phyloP scores from a whole-genome alignment of 2,113 vertebrate species.

The Cyphomyrus plagiostoma region DNA sequence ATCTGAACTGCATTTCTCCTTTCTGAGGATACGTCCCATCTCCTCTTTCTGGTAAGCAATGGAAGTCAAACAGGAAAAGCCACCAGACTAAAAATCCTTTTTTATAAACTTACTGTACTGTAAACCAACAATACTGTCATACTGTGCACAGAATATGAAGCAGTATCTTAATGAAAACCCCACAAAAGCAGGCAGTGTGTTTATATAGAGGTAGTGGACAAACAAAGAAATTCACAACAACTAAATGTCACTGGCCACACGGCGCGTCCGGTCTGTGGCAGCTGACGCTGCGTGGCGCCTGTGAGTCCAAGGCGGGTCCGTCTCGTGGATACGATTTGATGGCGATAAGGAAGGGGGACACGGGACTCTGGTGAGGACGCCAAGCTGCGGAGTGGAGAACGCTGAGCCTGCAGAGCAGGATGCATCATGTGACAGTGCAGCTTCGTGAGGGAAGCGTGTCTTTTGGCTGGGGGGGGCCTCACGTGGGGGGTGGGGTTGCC shows the following conservation, averaged over 20 bases:
- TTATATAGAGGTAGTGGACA: constrained; percentile 27
- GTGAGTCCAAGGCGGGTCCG: neutral
- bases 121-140: constrained; percentile 52
- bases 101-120: constrained; percentile 41
- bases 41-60: neutral
- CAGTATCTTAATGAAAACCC: constrained; percentile 50
- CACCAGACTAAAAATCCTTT: constrained; percentile 6
- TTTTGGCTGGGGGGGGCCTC: neutral
- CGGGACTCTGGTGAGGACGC: neutral
- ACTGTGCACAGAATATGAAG: constrained; percentile 47
- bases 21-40: neutral
- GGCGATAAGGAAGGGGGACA: neutral
- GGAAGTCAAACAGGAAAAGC: neutral
- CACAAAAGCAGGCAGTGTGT: constrained; percentile 41
- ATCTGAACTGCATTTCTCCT: constrained; percentile 9
- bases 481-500: neutral
- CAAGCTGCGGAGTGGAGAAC: neutral
- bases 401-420: neutral
- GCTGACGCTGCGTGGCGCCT: neutral
- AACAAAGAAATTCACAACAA: neutral
- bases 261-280: neutral
- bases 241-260: neutral
- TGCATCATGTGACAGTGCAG: neutral
- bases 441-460: neutral
- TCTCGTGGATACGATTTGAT: neutral